These are phyloP conservation scores for Branchellion lobata DNA, from an alignment of 2,888 invertebrate species.

Conservation along the genomic window DNA sequence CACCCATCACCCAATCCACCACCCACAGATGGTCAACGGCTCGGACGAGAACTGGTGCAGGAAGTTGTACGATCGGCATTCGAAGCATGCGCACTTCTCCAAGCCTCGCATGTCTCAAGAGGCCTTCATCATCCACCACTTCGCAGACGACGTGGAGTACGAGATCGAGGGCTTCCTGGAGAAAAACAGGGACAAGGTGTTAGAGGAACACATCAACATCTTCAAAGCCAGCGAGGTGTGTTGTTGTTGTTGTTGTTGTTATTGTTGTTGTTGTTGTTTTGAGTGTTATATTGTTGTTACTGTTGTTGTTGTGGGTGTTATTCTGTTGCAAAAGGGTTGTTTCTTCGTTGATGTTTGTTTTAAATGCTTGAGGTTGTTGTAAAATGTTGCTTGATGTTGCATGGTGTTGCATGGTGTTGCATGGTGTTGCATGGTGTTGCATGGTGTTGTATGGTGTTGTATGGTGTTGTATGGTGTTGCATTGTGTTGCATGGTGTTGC, in stretches of 20 bases:
- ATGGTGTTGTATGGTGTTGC: too few relatives aligned
- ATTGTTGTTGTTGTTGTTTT: neutral
- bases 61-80: conserved; percentile 82
- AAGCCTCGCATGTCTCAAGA: conserved; percentile 78
- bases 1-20: too few relatives aligned
- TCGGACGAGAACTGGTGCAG: conserved; percentile 87
- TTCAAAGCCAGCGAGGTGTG: conserved; percentile 66
- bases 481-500: too few relatives aligned
- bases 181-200: conserved; percentile 93
- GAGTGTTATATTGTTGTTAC: too few relatives aligned
- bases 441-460: too few relatives aligned
- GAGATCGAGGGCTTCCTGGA: conserved; percentile 88
- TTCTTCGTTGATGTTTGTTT: too few relatives aligned
- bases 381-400: too few relatives aligned
- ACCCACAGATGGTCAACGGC: conserved; percentile 93
- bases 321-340: neutral
- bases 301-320: too few relatives aligned
- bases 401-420: too few relatives aligned
- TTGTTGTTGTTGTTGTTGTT: neutral
- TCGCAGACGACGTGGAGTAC: conserved; percentile 93
- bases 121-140: conserved; percentile 87
- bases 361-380: too few relatives aligned
- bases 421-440: too few relatives aligned
- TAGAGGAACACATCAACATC: conserved; percentile 83
- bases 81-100: conserved; percentile 73